Conservation (phyloP, 2,888 invertebrate species). For the Nomada fabriciana region DNA sequence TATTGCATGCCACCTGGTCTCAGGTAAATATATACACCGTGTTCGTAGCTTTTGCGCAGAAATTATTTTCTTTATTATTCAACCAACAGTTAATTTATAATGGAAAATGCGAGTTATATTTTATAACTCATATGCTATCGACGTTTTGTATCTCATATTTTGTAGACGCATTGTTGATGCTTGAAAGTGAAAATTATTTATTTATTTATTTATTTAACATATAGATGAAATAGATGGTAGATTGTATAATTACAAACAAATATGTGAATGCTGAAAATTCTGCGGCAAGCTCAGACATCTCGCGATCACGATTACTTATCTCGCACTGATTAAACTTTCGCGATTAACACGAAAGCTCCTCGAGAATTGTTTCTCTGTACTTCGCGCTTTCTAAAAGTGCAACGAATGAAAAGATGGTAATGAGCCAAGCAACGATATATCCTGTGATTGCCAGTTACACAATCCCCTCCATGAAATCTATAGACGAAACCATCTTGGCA, state of each 20-base stretch:
- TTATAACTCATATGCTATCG: no score
- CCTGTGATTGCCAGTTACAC: slow-evolving; percentile 59
- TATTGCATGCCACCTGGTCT: neutral
- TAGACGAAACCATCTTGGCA: slow-evolving; percentile 62
- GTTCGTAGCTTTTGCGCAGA: neutral
- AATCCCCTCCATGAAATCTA: slow-evolving; percentile 60
- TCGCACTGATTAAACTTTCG: neutral
- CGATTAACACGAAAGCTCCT: slow-evolving; percentile 11
- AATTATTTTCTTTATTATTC: neutral
- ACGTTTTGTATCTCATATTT: no score
- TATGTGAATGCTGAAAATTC: no score
- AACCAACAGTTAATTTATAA: neutral
- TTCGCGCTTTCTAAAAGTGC: slow-evolving; percentile 40
- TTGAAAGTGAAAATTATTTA: no score
- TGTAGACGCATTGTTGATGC: no score
- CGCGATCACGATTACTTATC: no score
- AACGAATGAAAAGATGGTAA: slow-evolving; percentile 62
- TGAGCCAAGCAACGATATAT: slow-evolving; percentile 60
- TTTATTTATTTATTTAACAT: no score
- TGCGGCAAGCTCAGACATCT: no score
- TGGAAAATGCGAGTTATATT: no score
- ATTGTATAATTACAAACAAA: neutral
- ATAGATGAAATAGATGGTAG: no score
- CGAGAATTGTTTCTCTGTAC: neutral
- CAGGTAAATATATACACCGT: neutral